Evolutionary conservation across 2,797 vertebrate species (phyloP).

Genomic region (Trachurus trachurus): DNA sequence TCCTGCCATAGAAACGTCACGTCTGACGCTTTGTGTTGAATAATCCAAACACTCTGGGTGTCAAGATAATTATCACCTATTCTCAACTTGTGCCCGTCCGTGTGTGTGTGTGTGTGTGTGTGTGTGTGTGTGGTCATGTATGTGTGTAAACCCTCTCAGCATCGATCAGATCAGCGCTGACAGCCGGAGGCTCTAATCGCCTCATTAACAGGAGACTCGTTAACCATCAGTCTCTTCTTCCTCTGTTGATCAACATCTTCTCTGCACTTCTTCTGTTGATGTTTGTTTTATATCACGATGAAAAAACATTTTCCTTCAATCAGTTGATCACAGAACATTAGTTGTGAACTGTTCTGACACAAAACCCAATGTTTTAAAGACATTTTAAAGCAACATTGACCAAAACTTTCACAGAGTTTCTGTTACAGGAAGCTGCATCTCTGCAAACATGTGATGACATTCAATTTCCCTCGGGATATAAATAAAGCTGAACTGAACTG

Average conservation of each 20-base stretch:
- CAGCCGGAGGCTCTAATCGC: constrained; percentile 37
- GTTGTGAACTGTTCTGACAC: too few relatives aligned
- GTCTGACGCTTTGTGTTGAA: constrained; percentile 20
- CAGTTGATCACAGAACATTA: neutral
- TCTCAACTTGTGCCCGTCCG: neutral
- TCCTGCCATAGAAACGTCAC: constrained; percentile 3
- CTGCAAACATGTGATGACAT: too few relatives aligned
- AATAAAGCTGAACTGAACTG: too few relatives aligned
- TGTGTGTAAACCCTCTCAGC: constrained; percentile 10
- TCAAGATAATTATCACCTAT: constrained; percentile 27
- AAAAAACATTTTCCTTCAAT: neutral
- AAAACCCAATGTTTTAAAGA: too few relatives aligned
- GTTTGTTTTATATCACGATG: neutral
- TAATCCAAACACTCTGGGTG: neutral
- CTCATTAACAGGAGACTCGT: constrained; percentile 22
- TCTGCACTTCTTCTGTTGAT: neutral
- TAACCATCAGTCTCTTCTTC: neutral
- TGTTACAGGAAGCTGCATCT: too few relatives aligned
- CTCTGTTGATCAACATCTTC: neutral
- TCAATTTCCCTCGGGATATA: too few relatives aligned
- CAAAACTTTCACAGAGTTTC: too few relatives aligned
- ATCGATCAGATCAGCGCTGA: constrained; percentile 28
- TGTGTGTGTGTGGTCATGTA: constrained; percentile 5
- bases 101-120: neutral
- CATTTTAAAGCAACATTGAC: too few relatives aligned